Evolutionary conservation across 2,113 vertebrate species (phyloP), one percentile per base, ranked within the genome.

Genomic region (Rhineura floridana): DNA sequence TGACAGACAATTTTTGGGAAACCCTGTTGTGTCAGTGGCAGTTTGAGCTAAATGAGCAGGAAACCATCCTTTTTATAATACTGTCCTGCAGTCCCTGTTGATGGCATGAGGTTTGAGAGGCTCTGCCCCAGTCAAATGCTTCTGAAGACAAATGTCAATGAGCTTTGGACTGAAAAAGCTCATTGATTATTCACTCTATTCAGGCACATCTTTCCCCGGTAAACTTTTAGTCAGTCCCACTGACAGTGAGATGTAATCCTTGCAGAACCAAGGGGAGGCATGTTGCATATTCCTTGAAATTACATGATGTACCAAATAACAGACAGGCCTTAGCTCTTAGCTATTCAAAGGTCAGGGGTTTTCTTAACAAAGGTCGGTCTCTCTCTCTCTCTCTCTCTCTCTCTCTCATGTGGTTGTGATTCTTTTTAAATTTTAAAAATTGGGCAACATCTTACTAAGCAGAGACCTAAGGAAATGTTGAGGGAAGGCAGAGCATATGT

Each of bases 221-320:
- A 81, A 84, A 63, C 72, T 85, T 91, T 85, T 52, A 67, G 50
- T 11, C 90, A 83, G 48, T 7, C 2, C n/a, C 10, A 21, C 6
- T 84, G 28, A 86, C 75, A 89, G 79, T 77, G 50, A 86, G 80
- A 39, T 7, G 17, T 78, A 6, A 21, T 28, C 67, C 19, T 69
- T 69, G 63, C 44, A 70, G 30, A 83, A n/a, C 78, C 79, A 62
- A 62, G 2, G 39, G 39, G 23, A 65, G 39, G 11, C 33, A 80
- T 46, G 2, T 28, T 46, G 39, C 12, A 52, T 52, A 13, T 42
- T 52, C 44, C 46, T 52, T 42, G 44, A 44, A 33, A 72, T 84
- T 70, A 19, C 19, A 70, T 48, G 30, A 39, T 33, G 65, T 36
- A 50, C 46, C 46, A 13, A 39, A 72, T 23, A 23, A 33, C 19